A percentile compares a stretch with the other conserved stretches of the same genome.
These are phyloP conservation scores for Acronicta aceris DNA, from an alignment of 2,888 invertebrate species.

Conservation along the genomic window DNA sequence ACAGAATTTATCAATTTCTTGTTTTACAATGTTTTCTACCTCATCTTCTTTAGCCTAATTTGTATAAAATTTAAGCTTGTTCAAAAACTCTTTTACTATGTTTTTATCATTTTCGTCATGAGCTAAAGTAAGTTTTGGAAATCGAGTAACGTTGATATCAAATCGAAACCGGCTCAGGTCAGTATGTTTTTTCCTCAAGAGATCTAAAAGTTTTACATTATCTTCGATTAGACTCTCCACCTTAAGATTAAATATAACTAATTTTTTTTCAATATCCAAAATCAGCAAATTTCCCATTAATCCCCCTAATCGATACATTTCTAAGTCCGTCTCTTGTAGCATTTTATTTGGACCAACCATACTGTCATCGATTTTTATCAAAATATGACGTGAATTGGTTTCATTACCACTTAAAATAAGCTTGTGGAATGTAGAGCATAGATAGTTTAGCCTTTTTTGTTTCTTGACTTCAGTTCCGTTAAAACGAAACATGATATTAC, in stretches of 20 bases:
- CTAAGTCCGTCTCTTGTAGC: conserved; percentile 26
- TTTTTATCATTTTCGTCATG: conserved; percentile 4
- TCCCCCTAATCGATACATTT: conserved; percentile 24
- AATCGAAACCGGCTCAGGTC: conserved; percentile 25
- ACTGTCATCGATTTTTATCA: conserved; percentile 24
- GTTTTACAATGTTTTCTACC: conserved; percentile 38
- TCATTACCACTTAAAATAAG: conserved; percentile 7
- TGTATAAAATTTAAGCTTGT: conserved; percentile 40
- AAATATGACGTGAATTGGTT: conserved; percentile 4
- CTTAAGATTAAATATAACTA: conserved; percentile 31
- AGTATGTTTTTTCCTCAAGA: conserved; percentile 1
- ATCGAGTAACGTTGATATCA: conserved; percentile 20
- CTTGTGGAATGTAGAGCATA: conserved; percentile 19
- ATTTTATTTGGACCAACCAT: conserved; percentile 20
- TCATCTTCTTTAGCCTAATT: conserved; percentile 48
- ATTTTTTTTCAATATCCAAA: conserved; percentile 16
- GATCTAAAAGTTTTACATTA: conserved; percentile 12
- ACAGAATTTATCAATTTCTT: conserved; percentile 31
- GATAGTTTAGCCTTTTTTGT: conserved; percentile 10
- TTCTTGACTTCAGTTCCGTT: conserved; percentile 13
- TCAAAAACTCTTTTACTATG: conserved; percentile 16
- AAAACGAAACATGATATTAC: conserved; percentile 21
- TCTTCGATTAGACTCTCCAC: conserved; percentile 4
- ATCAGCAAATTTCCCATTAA: conserved; percentile 37
- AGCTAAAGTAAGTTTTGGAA: conserved; percentile 23